Base-by-base conservation (phyloP, 1,140 invertebrate species). In the Anoplolepis gracilipes region DNA sequence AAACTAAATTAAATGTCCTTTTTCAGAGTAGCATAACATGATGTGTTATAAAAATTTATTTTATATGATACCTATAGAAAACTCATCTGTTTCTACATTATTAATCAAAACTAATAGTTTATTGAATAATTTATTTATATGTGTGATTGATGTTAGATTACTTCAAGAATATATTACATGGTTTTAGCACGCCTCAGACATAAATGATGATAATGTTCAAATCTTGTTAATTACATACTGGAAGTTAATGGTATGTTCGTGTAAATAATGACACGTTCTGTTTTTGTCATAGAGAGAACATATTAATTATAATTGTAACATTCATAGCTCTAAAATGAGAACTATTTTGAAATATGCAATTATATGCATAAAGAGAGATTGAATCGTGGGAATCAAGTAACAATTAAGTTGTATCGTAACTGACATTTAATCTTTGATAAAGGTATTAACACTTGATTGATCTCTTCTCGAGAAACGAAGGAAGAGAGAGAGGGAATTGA, bases 301-400 rank as follows among this genome's bases (percentile, higher is more conserved):
- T 42, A 36, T 28, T 72, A 82, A 61, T 82, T 82, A n/a, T 28
- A 82, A 72, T 33, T 72, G 57, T 70, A 72, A 82, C 30, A 69
- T 69, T 42, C 11, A 59, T 61, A 22, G 13, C 4, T 82, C 13
- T 57, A 59, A 57, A 70, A 59, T 42, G 1, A 33, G 8, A 72
- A 59, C 46, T 46, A 59, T 59, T 82, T 61, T 30, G 28, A 46
- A 61, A 64, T 57, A 36, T 53, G 25, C 30, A 53, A 85, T 72
- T 69, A 72, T 59, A 16, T 70, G 39, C 53, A 11, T n/a, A 28
- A n/a, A n/a, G n/a, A n/a, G n/a, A n/a, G 46, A 16, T 11, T 28
- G 8, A 46, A 73, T 75, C 53, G 25, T 25, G 0, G 0, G 11
- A 49, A 75, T 69, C n/a, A 70, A 62, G 28, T 30, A 13, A 8